Evolutionary conservation across 2,113 vertebrate species (phyloP), one percentile per base, ranked within the genome.

Genomic region (Mungos mungo): DNA sequence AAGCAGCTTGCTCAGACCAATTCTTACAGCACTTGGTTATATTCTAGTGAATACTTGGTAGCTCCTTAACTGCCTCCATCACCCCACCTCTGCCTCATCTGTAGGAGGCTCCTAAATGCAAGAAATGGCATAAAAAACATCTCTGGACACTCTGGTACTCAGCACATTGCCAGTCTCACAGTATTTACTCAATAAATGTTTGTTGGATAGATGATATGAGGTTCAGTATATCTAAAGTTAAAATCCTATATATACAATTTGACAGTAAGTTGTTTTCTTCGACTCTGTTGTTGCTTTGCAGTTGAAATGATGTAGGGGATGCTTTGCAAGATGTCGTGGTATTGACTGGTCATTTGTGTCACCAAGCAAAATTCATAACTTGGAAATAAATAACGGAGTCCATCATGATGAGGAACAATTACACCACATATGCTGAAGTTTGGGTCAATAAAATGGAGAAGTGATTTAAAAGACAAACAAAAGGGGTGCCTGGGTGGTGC

Each of bases 391-490:
- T 91, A 89, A 87, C 25, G 21, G 52, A 15, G 2, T 52, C 27
- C 92, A 19, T 65, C n/a, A 23, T 57, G 63, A 92, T 71, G 29
- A 93, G 27, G 27, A 90, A 33, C 25, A 41, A 35, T 79, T 60
- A 81, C 11, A 45, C 19, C n/a, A 10, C 25, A 10, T 45, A 21
- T 38, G 50, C 38, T 68, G 90, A 71, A 35, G 13, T 45, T 57
- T 87, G 45, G 52, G 31, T 71, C 47, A 74, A 74, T 93, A 92
- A 68, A 91, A 80, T 47, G n/a, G 50, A 91, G 72, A 77, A 69
- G 7, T 16, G 14, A 74, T 95, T 96, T 85, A 80, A 94, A 94
- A 65, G 63, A 41, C 1, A 88, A 96, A 84, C 45, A 47, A 47
- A 47, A 47, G 45, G 45, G 45, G 45, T 2, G 45, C 45, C 45